Conservation (phyloP, 2,888 invertebrate genomes). For the Rhamnusium bicolor region DNA sequence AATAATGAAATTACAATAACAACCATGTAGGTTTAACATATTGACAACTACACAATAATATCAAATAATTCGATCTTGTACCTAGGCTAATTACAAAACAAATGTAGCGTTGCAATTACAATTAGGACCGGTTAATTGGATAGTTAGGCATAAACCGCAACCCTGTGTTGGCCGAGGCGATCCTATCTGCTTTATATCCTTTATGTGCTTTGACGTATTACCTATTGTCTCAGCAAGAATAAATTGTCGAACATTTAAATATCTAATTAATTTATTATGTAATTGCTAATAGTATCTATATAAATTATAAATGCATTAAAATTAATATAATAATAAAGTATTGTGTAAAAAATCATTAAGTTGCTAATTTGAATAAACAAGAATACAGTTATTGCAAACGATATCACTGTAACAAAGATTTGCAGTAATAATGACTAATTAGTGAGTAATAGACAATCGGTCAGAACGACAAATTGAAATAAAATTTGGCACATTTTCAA, state of each 20-base stretch:
- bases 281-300: conserved; percentile 1
- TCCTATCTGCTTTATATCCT: conserved; percentile 50
- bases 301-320: conserved; percentile 11
- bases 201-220: conserved; percentile 43
- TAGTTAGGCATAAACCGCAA: conserved; percentile 62
- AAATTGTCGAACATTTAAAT: conserved; percentile 32
- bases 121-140: conserved; percentile 65
- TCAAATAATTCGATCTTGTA: conserved; percentile 55
- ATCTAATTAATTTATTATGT: conserved; percentile 26
- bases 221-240: conserved; percentile 32
- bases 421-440: too few relatives aligned
- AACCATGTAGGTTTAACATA: not conserved
- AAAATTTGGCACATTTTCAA: too few relatives aligned
- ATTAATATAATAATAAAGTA: not conserved
- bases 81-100: conserved; percentile 62
- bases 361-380: conserved; percentile 14
- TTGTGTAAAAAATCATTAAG: conserved; percentile 6
- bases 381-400: too few relatives aligned
- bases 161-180: conserved; percentile 54
- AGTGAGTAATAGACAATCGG: too few relatives aligned
- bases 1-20: not conserved
- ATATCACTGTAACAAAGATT: too few relatives aligned
- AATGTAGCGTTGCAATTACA: conserved; percentile 63
- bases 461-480: too few relatives aligned
- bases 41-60: conserved; percentile 53